Conservation (phyloP, 1,140 invertebrate species). For the Drosophila elegans region DNA sequence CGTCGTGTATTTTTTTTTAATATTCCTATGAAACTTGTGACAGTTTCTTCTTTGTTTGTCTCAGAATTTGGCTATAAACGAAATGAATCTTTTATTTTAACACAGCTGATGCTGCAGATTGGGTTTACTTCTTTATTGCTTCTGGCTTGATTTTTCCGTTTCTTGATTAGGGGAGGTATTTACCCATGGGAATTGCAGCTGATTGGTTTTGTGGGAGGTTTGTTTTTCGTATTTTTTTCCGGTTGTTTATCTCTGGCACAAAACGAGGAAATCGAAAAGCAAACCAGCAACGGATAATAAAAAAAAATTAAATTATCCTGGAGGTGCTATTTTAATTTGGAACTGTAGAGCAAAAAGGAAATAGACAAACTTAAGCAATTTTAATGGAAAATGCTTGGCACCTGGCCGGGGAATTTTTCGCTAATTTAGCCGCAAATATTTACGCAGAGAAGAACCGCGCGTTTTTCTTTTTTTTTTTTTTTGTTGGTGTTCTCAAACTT, state of each 20-base stretch:
- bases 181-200: conserved; percentile 51
- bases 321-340: conserved; percentile 26
- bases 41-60: conserved; percentile 13
- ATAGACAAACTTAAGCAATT: conserved; percentile 31
- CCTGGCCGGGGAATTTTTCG: conserved; percentile 39
- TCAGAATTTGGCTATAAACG: conserved; percentile 42
- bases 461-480: conserved; percentile 18
- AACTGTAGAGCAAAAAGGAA: conserved; percentile 14
- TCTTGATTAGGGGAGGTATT: conserved; percentile 60
- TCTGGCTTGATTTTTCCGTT: conserved; percentile 44
- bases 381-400: conserved; percentile 23
- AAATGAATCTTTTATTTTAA: conserved; percentile 52
- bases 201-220: conserved; percentile 70
- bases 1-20: not conserved
- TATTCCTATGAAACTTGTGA: conserved; percentile 28
- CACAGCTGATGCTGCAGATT: conserved; percentile 45
- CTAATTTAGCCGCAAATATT: conserved; percentile 73
- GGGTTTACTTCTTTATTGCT: conserved; percentile 35
- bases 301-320: conserved; percentile 29
- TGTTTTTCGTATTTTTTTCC: conserved; percentile 31
- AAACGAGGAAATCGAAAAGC: conserved; percentile 44
- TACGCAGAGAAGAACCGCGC: conserved; percentile 24
- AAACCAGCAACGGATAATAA: conserved; percentile 28
- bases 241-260: conserved; percentile 28
- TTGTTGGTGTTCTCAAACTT: conserved; percentile 47